Evolutionary conservation across 2,113 vertebrate species (phyloP).

Genomic region (Phalacrocorax carbo): DNA sequence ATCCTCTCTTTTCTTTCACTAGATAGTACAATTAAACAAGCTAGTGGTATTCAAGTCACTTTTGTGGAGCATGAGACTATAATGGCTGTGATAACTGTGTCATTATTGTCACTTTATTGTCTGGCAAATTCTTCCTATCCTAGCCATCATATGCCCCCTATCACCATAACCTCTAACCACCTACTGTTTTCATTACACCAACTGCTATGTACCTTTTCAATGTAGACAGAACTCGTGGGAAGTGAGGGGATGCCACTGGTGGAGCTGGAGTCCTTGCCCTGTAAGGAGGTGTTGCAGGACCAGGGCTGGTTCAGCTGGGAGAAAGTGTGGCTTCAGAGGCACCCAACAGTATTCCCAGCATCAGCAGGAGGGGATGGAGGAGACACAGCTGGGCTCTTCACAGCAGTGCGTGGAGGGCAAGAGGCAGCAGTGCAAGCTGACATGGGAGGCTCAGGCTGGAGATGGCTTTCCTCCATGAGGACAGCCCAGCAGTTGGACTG

Average conservation of each 20-base stretch:
- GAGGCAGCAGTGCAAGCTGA: not conserved
- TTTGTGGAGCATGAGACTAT: not conserved
- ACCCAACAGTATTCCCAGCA: not conserved
- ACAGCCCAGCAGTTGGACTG: rapidly evolving
- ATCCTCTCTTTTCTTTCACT: not conserved
- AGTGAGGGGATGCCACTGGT: rapidly evolving
- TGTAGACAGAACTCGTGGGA: not conserved
- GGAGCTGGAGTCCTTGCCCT: not conserved
- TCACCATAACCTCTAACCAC: not conserved
- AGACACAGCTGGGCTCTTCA: rapidly evolving
- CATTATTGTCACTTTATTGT: not conserved
- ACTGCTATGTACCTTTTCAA: not conserved
- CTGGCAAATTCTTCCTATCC: not conserved
- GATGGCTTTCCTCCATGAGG: not conserved
- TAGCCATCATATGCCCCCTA: not conserved
- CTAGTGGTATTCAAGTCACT: not conserved
- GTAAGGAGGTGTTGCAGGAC: not conserved
- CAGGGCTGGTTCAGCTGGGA: not conserved
- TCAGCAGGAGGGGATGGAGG: rapidly evolving
- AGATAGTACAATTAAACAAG: not conserved
- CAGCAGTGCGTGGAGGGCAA: rapidly evolving
- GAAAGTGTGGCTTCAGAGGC: rapidly evolving
- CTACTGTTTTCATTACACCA: not conserved
- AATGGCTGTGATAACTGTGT: not conserved
- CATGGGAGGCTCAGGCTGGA: rapidly evolving